Evolutionary conservation across 1,140 invertebrate species (phyloP).

Genomic region (Diabrotica virgifera): DNA sequence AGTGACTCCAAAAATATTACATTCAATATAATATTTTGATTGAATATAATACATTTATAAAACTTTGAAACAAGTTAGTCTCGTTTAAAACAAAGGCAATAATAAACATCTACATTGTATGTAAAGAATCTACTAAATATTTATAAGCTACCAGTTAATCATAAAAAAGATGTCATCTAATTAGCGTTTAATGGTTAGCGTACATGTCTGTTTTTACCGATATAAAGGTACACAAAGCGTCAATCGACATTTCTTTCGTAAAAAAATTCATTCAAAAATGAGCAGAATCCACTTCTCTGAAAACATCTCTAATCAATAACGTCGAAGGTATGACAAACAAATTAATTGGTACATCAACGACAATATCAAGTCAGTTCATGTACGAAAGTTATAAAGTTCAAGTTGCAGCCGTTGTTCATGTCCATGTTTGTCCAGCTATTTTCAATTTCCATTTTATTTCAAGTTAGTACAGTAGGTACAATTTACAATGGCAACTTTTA

Average conservation of each 20-base stretch:
- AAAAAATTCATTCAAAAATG: neutral
- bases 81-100: no score
- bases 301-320: constrained; percentile 21
- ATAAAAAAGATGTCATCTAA: neutral
- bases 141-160: no score
- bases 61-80: no score
- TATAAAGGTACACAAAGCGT: neutral
- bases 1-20: no score
- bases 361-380: constrained; percentile 26
- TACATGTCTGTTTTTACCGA: neutral
- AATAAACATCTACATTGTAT: no score
- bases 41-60: no score
- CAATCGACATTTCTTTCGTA: neutral
- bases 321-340: constrained; percentile 24
- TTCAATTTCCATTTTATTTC: constrained; percentile 28
- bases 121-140: no score
- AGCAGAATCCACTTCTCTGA: neutral
- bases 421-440: constrained; percentile 31
- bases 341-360: constrained; percentile 29
- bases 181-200: neutral
- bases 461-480: constrained; percentile 1
- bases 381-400: constrained; percentile 29
- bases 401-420: constrained; percentile 21
- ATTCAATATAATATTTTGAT: no score
- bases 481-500: constrained; percentile 26